These are phyloP conservation scores for Pyrochroa serraticornis DNA, from an alignment of 2,888 invertebrate species.

Conservation along the genomic window DNA sequence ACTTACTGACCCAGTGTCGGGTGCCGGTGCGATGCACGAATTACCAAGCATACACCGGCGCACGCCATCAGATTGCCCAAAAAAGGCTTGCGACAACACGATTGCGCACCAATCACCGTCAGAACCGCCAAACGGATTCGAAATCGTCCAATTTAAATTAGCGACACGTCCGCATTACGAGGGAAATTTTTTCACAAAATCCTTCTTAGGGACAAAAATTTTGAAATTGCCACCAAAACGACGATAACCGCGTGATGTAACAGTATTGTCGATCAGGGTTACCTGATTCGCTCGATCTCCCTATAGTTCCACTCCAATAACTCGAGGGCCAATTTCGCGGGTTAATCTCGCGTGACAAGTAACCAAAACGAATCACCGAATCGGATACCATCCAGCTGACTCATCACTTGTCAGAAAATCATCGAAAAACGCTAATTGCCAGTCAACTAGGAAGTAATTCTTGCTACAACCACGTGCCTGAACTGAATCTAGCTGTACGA, in stretches of 20 bases:
- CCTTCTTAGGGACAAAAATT: no score
- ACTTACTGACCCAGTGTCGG: slow-evolving; percentile 43
- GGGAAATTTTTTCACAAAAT: background rate
- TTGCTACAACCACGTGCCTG: slow-evolving; percentile 20
- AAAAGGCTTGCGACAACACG: slow-evolving; percentile 8
- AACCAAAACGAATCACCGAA: slow-evolving; percentile 13
- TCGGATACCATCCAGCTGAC: slow-evolving; percentile 6
- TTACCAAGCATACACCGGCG: slow-evolving; percentile 3
- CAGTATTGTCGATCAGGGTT: slow-evolving; percentile 7
- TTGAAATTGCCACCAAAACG: no score
- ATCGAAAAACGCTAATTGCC: slow-evolving; percentile 3
- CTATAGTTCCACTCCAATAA: slow-evolving; percentile 16
- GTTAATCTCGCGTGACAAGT: background rate
- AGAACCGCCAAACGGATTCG: background rate
- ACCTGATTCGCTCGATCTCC: slow-evolving; percentile 3
- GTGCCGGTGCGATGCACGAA: slow-evolving; percentile 10
- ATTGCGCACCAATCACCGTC: background rate
- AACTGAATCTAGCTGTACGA: slow-evolving; percentile 10
- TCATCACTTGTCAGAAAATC: background rate
- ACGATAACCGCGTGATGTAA: slow-evolving; percentile 2
- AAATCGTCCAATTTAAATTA: background rate
- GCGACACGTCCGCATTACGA: background rate
- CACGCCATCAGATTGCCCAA: slow-evolving; percentile 1
- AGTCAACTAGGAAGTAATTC: background rate
- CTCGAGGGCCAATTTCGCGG: slow-evolving; percentile 9